These are phyloP conservation scores for Dynastes hyllus DNA, from an alignment of 2,888 invertebrate species.

Conservation along the genomic window DNA sequence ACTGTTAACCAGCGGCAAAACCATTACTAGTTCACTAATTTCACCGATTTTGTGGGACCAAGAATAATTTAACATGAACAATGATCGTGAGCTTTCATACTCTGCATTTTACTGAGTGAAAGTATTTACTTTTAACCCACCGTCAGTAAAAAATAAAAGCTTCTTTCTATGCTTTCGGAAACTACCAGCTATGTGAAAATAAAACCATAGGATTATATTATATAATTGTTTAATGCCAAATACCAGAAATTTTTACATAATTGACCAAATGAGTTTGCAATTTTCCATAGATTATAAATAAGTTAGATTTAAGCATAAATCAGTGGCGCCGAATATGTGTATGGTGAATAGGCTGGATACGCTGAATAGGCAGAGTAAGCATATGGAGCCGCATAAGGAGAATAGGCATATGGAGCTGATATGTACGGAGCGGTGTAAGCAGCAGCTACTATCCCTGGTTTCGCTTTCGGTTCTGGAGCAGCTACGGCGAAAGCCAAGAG, in stretches of 20 bases:
- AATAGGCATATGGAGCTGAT: conserved; percentile 59
- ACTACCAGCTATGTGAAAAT: neutral
- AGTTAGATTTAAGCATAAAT: conserved; percentile 38
- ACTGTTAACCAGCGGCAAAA: no score
- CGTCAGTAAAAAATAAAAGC: neutral
- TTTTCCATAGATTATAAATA: neutral
- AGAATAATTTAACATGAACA: no score
- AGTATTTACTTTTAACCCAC: neutral
- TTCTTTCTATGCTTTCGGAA: neutral
- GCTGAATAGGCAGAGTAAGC: conserved; percentile 59
- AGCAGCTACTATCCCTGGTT: conserved; percentile 53
- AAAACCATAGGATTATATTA: neutral
- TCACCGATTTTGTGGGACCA: no score
- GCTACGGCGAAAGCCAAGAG: conserved; percentile 55
- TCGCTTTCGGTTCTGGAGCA: conserved; percentile 62
- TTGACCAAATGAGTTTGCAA: neutral
- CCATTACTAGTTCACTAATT: no score
- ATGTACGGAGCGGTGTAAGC: conserved; percentile 66
- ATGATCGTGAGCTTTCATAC: no score
- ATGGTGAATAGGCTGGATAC: conserved; percentile 54
- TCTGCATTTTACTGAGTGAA: no score
- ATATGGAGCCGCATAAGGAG: conserved; percentile 57
- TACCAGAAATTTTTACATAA: conserved; percentile 8
- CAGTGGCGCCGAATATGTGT: conserved; percentile 56
- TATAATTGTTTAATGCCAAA: conserved; percentile 2